phyloP scores from a whole-genome alignment of 2,113 vertebrate species.

The Anas platyrhynchos region DNA sequence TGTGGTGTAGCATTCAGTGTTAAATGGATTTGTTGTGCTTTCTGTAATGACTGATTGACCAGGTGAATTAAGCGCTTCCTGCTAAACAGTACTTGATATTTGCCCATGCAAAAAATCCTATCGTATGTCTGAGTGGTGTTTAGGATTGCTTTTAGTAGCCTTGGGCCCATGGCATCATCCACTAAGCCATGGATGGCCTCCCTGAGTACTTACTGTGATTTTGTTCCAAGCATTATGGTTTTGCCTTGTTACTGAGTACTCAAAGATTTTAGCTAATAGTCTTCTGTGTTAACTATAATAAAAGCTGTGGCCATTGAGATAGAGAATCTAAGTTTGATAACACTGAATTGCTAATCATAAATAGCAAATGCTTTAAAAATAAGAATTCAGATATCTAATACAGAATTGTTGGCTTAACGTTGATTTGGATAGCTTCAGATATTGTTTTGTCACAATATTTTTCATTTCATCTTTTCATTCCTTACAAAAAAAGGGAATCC shows the following conservation, averaged over 20 bases:
- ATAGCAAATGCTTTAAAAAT: background rate
- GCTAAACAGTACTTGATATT: background rate
- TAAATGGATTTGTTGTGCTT: background rate
- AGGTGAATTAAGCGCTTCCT: background rate
- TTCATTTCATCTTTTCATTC: background rate
- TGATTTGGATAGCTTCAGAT: background rate
- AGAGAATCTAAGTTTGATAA: background rate
- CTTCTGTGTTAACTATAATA: background rate
- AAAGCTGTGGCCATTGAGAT: background rate
- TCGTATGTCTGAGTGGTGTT: background rate
- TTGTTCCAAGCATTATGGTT: background rate
- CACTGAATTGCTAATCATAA: background rate
- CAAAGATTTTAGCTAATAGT: background rate
- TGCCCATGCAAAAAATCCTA: background rate
- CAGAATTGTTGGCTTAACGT: background rate
- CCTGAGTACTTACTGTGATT: background rate
- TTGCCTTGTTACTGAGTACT: background rate
- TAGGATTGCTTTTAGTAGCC: background rate
- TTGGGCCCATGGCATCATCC: background rate
- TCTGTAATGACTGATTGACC: background rate
- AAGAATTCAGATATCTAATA: background rate
- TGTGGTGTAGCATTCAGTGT: background rate
- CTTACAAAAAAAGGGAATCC: background rate
- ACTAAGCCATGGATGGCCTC: accelerated
- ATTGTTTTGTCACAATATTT: background rate